Evolutionary conservation across 2,113 vertebrate genomes (phyloP).

Genomic region (Gopherus evgoodei): DNA sequence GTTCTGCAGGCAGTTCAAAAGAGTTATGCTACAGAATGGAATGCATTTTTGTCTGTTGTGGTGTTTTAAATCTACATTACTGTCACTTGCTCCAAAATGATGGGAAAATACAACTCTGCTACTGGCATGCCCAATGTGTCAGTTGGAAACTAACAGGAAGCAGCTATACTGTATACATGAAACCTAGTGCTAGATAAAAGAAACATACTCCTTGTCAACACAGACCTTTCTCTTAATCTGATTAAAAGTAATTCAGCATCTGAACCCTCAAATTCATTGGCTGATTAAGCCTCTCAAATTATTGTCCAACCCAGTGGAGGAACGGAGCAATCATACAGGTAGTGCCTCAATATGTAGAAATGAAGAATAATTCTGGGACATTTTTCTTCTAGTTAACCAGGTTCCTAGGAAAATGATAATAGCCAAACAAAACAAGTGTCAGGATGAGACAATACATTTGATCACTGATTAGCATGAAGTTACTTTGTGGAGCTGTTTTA

Average conservation of each 20-base stretch:
- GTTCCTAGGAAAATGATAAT: background rate
- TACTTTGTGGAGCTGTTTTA: conserved; percentile 25
- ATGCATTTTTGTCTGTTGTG: background rate
- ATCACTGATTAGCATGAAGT: background rate
- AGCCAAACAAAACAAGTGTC: background rate
- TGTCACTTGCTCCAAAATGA: background rate
- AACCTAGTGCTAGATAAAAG: background rate
- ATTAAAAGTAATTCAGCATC: background rate
- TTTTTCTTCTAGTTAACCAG: background rate
- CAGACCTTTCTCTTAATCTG: background rate
- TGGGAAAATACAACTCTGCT: background rate
- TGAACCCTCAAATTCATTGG: background rate
- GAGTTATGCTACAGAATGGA: conserved; percentile 24
- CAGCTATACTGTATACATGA: background rate
- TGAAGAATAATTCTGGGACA: background rate
- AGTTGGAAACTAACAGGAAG: background rate
- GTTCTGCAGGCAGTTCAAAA: conserved; percentile 20
- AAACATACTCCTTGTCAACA: background rate
- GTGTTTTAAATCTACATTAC: background rate
- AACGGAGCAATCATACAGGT: background rate
- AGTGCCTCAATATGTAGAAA: background rate
- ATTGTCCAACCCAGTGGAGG: background rate
- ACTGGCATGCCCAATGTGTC: background rate
- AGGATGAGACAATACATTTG: conserved; percentile 25
- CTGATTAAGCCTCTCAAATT: background rate